Base-by-base conservation (phyloP, 64 coral and sea anemone genomes). In the Anthopleura sola region DNA sequence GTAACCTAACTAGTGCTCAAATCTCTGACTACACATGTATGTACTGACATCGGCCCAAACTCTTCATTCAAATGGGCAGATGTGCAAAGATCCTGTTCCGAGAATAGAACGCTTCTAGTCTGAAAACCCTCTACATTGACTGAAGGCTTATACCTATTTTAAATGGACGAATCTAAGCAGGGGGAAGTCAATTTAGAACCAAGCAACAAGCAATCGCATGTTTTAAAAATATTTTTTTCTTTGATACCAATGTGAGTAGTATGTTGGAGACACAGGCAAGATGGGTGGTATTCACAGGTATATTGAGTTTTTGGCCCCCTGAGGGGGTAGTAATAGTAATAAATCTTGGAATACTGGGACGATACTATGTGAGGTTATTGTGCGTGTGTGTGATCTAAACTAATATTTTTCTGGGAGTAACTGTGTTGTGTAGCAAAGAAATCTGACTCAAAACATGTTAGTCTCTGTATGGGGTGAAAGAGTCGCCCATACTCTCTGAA, bases 1-100 rank as follows among this genome's bases (percentile, higher is more conserved):
- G 76, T 79, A 79, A 48, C 39, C 76, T 79, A 79, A 79, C 76
- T 38, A 79, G 76, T 79, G 26, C 66, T 71, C 66, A 29, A 34
- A 14, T 71, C 9, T 71, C 5, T 71, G 46, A 48, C 9, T 5
- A 68, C 62, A 68, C 62, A 8, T 9, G 28, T 1, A 71, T 34
- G 29, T 10, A 34, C 28, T 16, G n/a, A 2, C 58, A 28, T 62
- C 58, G n/a, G 66, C 13, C 1, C 28, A 71, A 71, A 34, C 26
- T 12, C 66, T 34, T 36, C 6, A 71, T 31, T 32, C 9, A 34
- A n/a, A 71, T 62, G 28, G 66, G 66, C 66, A 71, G 66, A 71
- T 71, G 66, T 71, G 29, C 7, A 71, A 32, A 34, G 66, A 71
- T 71, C 28, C n/a, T 31, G 4, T 15, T 6, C 11, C 31, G 13